Base-by-base conservation (phyloP, 2,113 vertebrate genomes). In the Glaucidium brasilianum region DNA sequence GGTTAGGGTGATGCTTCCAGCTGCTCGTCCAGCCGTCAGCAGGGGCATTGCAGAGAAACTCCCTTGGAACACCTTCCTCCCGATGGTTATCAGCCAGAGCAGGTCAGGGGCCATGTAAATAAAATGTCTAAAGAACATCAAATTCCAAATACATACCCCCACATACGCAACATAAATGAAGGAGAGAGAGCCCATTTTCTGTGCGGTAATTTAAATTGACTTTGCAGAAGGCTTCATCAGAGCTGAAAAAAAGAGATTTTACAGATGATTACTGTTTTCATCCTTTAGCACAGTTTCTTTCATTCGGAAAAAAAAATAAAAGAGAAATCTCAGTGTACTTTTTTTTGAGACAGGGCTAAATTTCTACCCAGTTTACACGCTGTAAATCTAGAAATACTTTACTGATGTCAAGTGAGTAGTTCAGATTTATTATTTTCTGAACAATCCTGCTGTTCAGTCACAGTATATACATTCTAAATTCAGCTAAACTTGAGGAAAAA, bases 191-290 rank as follows among this genome's bases (percentile, higher is more conserved):
- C 18, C 99, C 99, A 43, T 96, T 98, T 95, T 99, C 99, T 29
- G 99, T 99, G 79, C 99, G 98, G 96, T 99, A 99, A 98, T 98
- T 99, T 94, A 99, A 94, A 92, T 99, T 99, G 83, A 99, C 99
- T 98, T 99, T 99, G 97, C 98, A 98, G 97, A 99, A 99, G 73
- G 99, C 99, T 96, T 99, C 99, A 53, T 99, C 99, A 12, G 99
- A 99, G 97, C 99, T 99, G 98, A 56, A 94, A 97, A 97, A 95
- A 92, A 95, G 59, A 95, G 22, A 94, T 86, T 95, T 94, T 82
- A 94, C 83, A 97, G 5, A 49, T 85, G 50, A 88, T 94, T 74
- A 96, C 86, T 88, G 41, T 59, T 80, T 91, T 80, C 35, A 67
- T 18, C 50, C 71, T 58, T 71, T 41, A 52, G 23, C 35, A 45